These are phyloP conservation scores for Rhadinocentrus ornatus DNA, from an alignment of 2,797 vertebrate species.

Conservation along the genomic window DNA sequence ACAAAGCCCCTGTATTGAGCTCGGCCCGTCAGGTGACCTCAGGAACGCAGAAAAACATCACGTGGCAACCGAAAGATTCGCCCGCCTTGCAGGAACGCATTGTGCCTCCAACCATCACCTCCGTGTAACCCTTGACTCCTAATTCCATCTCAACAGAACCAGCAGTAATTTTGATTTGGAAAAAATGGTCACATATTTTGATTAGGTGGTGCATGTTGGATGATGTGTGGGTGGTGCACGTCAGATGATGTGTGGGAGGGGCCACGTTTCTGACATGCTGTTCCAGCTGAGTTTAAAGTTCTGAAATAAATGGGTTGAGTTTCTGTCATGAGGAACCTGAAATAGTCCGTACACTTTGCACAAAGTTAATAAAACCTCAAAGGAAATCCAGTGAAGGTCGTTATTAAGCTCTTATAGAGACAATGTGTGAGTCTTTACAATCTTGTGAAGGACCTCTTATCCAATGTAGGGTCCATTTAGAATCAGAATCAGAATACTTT, in stretches of 20 bases:
- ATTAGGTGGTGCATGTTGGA: constrained; percentile 45
- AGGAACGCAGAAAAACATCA: constrained; percentile 89
- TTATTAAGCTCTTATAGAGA: not conserved
- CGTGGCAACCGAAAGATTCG: constrained; percentile 69
- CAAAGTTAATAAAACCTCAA: constrained; percentile 34
- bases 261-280: constrained; percentile 8
- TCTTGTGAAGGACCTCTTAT: constrained; percentile 5
- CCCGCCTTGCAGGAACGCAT: constrained; percentile 73
- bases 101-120: constrained; percentile 56
- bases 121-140: constrained; percentile 48
- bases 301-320: constrained; percentile 14
- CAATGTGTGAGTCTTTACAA: not conserved
- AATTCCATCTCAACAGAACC: constrained; percentile 50
- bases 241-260: constrained; percentile 34
- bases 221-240: constrained; percentile 38
- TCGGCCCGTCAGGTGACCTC: constrained; percentile 82
- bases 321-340: constrained; percentile 34
- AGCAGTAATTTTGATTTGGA: constrained; percentile 49
- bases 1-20: constrained; percentile 83
- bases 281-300: constrained; percentile 1
- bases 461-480: not conserved
- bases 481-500: too few relatives aligned
- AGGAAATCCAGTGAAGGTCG: constrained; percentile 29
- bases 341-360: constrained; percentile 15
- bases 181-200: constrained; percentile 43